Evolutionary conservation across 2,797 vertebrate species (phyloP).

Genomic region (Rallus crepitans): DNA sequence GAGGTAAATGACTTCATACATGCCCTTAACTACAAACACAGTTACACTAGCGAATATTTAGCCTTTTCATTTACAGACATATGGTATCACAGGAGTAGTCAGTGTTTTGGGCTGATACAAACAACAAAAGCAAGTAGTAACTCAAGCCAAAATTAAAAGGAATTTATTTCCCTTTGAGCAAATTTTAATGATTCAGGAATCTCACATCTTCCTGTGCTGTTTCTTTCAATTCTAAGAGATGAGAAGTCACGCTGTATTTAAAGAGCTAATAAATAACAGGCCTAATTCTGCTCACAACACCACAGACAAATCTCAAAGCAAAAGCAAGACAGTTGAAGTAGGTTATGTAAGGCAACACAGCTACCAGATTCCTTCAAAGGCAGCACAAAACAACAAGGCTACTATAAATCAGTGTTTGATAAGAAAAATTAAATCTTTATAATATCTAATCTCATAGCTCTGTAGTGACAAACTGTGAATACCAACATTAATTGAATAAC

Average conservation of each 20-base stretch:
- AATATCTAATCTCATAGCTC: background rate
- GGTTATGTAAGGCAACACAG: background rate
- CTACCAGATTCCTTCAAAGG: background rate
- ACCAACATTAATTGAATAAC: background rate
- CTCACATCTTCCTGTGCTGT: background rate
- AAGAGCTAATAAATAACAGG: background rate
- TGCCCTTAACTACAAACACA: background rate
- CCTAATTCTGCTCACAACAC: background rate
- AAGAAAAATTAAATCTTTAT: background rate
- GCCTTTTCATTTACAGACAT: background rate
- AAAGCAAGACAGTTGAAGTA: background rate
- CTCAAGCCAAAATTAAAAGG: background rate
- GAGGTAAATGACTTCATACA: background rate
- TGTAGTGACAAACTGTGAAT: background rate
- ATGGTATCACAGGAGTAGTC: background rate
- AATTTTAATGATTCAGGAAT: background rate
- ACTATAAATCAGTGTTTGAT: background rate
- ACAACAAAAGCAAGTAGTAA: background rate
- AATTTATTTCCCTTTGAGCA: background rate
- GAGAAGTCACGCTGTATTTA: background rate
- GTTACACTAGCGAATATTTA: background rate
- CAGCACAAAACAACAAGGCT: background rate
- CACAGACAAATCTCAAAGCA: background rate
- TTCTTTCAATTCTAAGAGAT: background rate
- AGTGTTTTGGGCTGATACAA: background rate